These are phyloP conservation scores for Cercocebus atys DNA, from an alignment of 2,113 vertebrate genomes.

Conservation along the genomic window DNA sequence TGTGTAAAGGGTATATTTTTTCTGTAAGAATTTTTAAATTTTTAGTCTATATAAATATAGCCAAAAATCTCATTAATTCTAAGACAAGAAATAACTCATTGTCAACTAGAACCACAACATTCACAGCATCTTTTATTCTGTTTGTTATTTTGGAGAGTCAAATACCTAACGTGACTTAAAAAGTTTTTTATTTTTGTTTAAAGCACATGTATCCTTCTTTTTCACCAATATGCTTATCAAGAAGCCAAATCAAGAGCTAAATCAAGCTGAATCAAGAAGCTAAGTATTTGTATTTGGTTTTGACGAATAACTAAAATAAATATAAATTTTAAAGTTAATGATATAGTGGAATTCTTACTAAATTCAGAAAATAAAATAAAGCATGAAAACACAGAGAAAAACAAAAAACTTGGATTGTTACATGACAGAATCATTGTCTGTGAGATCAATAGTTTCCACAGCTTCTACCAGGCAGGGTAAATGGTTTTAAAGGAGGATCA, in stretches of 20 bases:
- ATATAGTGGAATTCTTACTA: background rate
- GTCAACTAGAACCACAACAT: background rate
- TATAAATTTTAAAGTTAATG: background rate
- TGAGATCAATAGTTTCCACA: background rate
- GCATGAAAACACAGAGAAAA: background rate
- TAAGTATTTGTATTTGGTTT: slow-evolving; percentile 37
- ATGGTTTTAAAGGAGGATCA: slow-evolving; percentile 11
- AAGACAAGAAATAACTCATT: background rate
- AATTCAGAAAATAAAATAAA: slow-evolving; percentile 23
- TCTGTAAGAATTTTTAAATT: background rate
- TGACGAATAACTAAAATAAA: background rate
- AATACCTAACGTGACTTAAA: background rate
- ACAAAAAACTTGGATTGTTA: background rate
- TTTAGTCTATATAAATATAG: background rate
- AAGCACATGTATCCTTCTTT: background rate
- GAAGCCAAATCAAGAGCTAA: background rate
- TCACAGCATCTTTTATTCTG: background rate
- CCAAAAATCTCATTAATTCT: background rate
- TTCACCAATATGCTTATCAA: background rate
- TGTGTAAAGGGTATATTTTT: background rate
- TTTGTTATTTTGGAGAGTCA: background rate
- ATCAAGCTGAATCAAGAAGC: background rate
- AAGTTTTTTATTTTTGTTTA: background rate
- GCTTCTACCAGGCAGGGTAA: background rate
- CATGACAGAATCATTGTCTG: background rate